Percentiles rank a stretch among this genome's conserved stretches.
Evolutionary conservation across 2,888 invertebrate genomes (phyloP).

Genomic region (Anarsia innoxiella): DNA sequence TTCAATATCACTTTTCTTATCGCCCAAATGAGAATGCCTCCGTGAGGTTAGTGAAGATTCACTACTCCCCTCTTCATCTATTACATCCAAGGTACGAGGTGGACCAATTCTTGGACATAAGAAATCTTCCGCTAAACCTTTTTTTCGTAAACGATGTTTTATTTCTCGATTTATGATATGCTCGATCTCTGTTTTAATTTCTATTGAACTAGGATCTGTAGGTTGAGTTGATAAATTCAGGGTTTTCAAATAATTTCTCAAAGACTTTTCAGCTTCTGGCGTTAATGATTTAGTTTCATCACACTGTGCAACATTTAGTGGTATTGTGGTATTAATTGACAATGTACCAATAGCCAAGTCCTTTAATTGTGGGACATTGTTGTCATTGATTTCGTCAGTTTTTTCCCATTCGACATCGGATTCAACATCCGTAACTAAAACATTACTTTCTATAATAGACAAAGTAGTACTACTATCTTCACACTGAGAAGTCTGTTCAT

Average conservation of each 20-base stretch:
- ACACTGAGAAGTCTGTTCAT: conserved; percentile 29
- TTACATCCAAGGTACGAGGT: conserved; percentile 83
- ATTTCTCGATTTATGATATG: conserved; percentile 61
- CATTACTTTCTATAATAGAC: conserved; percentile 59
- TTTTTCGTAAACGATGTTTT: conserved; percentile 54
- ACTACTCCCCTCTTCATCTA: conserved; percentile 83
- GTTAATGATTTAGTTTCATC: conserved; percentile 60
- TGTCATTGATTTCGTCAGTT: conserved; percentile 50
- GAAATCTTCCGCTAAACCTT: conserved; percentile 55
- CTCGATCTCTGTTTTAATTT: conserved; percentile 64
- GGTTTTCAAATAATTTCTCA: conserved; percentile 73
- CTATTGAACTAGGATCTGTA: conserved; percentile 43
- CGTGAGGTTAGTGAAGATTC: conserved; percentile 77
- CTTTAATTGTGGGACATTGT: conserved; percentile 26
- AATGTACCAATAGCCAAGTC: conserved; percentile 47
- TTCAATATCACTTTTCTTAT: conserved; percentile 61
- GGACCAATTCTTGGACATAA: conserved; percentile 67
- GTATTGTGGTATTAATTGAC: conserved; percentile 53
- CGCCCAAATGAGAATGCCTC: conserved; percentile 68
- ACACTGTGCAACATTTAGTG: conserved; percentile 56
- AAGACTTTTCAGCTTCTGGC: conserved; percentile 72
- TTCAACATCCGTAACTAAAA: conserved; percentile 77
- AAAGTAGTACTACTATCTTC: conserved; percentile 38
- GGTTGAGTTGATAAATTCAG: conserved; percentile 72
- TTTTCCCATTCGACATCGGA: conserved; percentile 78